A percentile compares a stretch with the other conserved stretches of the same genome.
These are phyloP conservation scores for Periplaneta americana DNA, from an alignment of 1,140 invertebrate species.

Conservation along the genomic window DNA sequence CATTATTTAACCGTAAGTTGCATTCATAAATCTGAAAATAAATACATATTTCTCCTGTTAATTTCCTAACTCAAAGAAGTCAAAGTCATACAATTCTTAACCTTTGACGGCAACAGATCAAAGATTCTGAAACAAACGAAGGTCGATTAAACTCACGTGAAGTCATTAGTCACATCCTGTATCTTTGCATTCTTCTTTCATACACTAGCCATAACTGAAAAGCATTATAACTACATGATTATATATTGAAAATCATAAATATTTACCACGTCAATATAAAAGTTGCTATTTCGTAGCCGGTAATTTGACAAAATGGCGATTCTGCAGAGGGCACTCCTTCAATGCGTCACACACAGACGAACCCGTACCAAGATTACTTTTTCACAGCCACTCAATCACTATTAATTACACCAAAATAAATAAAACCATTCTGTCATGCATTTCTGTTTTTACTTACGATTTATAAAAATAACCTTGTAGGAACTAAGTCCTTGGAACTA, in stretches of 20 bases:
- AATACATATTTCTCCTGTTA: no score
- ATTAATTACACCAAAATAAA: background rate
- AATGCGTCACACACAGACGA: slow-evolving; percentile 8
- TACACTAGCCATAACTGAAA: no score
- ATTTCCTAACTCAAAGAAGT: background rate
- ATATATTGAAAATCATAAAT: background rate
- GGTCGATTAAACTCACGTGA: slow-evolving; percentile 4
- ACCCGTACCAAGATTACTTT: background rate
- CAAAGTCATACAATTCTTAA: background rate
- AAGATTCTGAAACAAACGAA: background rate
- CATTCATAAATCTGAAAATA: background rate
- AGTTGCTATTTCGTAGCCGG: slow-evolving; percentile 3
- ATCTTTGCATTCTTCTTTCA: no score
- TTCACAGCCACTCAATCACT: background rate
- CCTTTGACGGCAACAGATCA: background rate
- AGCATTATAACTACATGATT: no score
- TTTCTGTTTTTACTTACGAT: slow-evolving; percentile 9
- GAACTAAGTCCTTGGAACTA: slow-evolving; percentile 10
- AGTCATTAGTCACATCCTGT: no score
- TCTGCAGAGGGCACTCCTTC: slow-evolving; percentile 9
- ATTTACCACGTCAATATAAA: background rate
- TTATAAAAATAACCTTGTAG: slow-evolving; percentile 15
- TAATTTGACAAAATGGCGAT: slow-evolving; percentile 14
- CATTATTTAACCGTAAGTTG: background rate
- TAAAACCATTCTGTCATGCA: background rate